phyloP scores from a whole-genome alignment of 64 coral and sea anemone species.

The Actinia tenebrosa region DNA sequence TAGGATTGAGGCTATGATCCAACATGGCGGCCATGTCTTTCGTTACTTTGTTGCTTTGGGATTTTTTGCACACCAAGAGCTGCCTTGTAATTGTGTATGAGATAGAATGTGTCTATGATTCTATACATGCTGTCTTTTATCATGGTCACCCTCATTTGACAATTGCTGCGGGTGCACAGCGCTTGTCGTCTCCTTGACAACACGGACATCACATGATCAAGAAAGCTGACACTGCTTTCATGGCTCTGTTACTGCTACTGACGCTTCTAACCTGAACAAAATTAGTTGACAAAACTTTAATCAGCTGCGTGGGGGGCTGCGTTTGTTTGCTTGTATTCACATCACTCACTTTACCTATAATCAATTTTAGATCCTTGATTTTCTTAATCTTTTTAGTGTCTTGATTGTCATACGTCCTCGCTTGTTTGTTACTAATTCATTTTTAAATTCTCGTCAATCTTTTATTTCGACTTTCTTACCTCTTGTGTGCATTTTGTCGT shows the following conservation, averaged over 20 bases:
- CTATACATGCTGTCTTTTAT: neutral
- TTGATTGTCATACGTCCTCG: neutral
- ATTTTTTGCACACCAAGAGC: neutral
- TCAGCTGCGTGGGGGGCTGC: too few relatives aligned
- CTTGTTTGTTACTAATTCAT: neutral
- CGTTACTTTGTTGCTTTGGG: neutral
- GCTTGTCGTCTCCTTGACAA: neutral
- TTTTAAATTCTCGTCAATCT: neutral
- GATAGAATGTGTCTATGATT: neutral
- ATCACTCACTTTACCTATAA: too few relatives aligned
- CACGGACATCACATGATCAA: neutral
- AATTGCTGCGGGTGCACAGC: neutral
- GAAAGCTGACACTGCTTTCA: neutral
- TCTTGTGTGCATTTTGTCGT: neutral
- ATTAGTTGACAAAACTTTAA: too few relatives aligned
- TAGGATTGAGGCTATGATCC: too few relatives aligned
- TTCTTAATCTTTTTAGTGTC: neutral
- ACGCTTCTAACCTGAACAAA: too few relatives aligned
- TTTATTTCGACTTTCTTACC: neutral
- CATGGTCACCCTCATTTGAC: too few relatives aligned
- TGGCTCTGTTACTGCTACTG: neutral
- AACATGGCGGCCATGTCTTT: too few relatives aligned
- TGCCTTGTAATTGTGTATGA: neutral
- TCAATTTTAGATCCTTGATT: too few relatives aligned
- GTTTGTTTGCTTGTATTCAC: too few relatives aligned